Conservation (phyloP, 2,888 invertebrate species). For the Drosophila stalkeri region DNA sequence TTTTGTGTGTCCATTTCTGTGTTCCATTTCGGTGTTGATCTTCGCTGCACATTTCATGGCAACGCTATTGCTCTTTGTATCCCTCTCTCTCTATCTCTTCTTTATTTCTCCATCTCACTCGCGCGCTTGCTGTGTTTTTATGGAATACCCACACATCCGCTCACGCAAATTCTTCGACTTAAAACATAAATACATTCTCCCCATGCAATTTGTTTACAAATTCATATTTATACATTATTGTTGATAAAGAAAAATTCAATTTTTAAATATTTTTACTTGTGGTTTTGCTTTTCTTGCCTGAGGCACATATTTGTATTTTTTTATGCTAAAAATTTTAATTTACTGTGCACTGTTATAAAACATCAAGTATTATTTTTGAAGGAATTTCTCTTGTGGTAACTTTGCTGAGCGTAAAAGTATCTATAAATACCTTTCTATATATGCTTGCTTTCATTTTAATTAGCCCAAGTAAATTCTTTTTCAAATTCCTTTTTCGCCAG, state of each 20-base stretch:
- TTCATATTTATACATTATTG: conserved; percentile 33
- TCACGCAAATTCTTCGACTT: conserved; percentile 62
- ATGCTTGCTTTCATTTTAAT: conserved; percentile 10
- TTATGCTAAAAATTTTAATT: conserved; percentile 22
- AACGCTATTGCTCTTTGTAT: conserved; percentile 8
- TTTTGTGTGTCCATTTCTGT: conserved; percentile 21
- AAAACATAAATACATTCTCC: conserved; percentile 20
- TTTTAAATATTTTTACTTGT: conserved; percentile 28
- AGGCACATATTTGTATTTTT: conserved; percentile 19
- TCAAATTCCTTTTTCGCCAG: neutral
- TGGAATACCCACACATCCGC: conserved; percentile 57
- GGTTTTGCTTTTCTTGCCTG: conserved; percentile 14
- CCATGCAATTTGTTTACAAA: conserved; percentile 48
- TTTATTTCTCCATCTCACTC: no score
- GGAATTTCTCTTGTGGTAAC: conserved; percentile 10
- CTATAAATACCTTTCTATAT: conserved; percentile 9
- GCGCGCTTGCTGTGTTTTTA: conserved; percentile 30
- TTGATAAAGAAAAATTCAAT: conserved; percentile 23
- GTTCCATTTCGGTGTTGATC: conserved; percentile 18
- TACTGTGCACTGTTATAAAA: conserved; percentile 15
- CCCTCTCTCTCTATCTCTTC: neutral
- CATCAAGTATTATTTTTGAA: conserved; percentile 5
- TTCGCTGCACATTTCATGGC: conserved; percentile 52
- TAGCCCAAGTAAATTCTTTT: conserved; percentile 1
- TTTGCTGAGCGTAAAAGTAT: neutral